Evolutionary conservation across 1,140 invertebrate species (phyloP).

Genomic region (Eurosta solidaginis): DNA sequence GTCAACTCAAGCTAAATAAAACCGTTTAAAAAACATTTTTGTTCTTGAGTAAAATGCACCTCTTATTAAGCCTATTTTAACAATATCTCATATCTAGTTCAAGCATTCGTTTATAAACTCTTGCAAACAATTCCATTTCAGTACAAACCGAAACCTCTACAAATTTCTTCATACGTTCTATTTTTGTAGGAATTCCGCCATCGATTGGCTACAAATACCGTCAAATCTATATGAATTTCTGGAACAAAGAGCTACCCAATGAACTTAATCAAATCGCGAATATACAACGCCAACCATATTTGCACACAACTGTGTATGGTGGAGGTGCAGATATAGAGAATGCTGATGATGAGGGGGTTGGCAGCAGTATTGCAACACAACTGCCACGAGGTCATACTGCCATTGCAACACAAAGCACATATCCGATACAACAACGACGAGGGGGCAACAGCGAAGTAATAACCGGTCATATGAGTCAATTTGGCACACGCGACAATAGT

Average conservation of each 20-base stretch:
- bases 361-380: neutral
- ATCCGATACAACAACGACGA: slow-evolving; percentile 22
- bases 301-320: slow-evolving; percentile 27
- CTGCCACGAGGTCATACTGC: neutral
- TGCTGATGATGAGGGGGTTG: neutral
- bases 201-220: slow-evolving; percentile 68
- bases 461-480: slow-evolving; percentile 57
- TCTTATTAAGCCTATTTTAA: no score
- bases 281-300: slow-evolving; percentile 48
- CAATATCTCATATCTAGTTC: no score
- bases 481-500: slow-evolving; percentile 48
- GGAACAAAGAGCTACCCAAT: slow-evolving; percentile 73
- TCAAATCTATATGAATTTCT: slow-evolving; percentile 70
- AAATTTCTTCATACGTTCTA: slow-evolving; percentile 1
- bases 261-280: slow-evolving; percentile 63
- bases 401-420: neutral
- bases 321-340: no score
- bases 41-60: no score
- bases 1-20: no score
- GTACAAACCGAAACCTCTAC: no score
- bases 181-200: slow-evolving; percentile 69
- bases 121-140: neutral
- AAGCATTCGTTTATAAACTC: neutral
- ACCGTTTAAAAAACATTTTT: no score
- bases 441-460: slow-evolving; percentile 47